These are phyloP conservation scores for Prunella himalayana DNA, from an alignment of 2,113 vertebrate genomes.

Conservation along the genomic window DNA sequence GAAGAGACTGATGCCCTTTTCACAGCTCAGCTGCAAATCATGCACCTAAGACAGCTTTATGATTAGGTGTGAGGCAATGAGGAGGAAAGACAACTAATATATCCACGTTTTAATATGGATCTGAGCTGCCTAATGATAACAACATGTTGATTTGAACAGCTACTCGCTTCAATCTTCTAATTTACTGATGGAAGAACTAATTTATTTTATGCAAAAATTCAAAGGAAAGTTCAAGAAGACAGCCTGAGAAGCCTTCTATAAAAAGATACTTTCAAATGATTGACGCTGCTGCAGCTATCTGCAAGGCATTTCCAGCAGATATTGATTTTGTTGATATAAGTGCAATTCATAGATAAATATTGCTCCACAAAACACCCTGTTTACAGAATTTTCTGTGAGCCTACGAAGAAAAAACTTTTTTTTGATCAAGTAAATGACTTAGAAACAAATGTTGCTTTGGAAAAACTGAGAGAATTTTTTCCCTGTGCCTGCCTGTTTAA, in stretches of 20 bases:
- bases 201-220: conserved; percentile 44
- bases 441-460: background rate
- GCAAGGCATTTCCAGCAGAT: background rate
- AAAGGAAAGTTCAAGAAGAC: conserved; percentile 12
- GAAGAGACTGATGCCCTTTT: background rate
- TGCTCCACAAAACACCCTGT: background rate
- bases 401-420: background rate
- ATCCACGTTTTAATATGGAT: conserved; percentile 26
- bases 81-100: background rate
- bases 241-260: background rate
- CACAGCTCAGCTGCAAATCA: conserved; percentile 15
- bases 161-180: background rate
- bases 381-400: background rate
- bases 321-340: background rate
- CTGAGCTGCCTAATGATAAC: conserved; percentile 2
- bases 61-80: background rate
- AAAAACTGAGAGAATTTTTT: background rate
- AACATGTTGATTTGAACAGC: conserved; percentile 17
- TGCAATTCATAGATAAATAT: background rate
- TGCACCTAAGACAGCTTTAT: background rate
- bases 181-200: conserved; percentile 2
- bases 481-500: background rate
- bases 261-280: background rate
- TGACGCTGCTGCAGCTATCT: background rate
- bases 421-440: background rate